phyloP scores from a whole-genome alignment of 2,113 vertebrate species.

The Rostratula benghalensis region DNA sequence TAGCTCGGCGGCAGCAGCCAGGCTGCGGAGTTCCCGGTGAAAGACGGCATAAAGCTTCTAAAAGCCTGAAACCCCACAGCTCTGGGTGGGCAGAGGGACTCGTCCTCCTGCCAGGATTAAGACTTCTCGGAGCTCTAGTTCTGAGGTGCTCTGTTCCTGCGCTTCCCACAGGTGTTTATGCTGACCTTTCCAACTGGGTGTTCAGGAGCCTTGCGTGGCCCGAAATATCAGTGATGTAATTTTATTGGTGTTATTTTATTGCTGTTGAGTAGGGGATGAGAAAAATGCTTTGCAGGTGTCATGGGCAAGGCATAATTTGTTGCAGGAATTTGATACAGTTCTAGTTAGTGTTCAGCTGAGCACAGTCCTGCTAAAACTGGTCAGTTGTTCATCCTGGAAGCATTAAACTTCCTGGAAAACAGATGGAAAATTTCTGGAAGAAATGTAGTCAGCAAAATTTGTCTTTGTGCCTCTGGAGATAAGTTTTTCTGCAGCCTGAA shows the following conservation, averaged over 20 bases:
- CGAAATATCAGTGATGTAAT: rapidly evolving
- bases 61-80: too few relatives aligned
- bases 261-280: not conserved
- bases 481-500: not conserved
- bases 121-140: not conserved
- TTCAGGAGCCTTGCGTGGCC: not conserved
- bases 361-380: not conserved
- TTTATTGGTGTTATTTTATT: not conserved
- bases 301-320: not conserved
- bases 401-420: not conserved
- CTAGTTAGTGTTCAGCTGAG: not conserved
- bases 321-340: not conserved
- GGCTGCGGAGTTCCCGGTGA: rapidly evolving
- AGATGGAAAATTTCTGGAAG: not conserved
- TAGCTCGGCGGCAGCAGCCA: not conserved
- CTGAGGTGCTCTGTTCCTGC: not conserved
- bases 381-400: not conserved
- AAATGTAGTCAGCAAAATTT: not conserved
- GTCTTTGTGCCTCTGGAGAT: not conserved
- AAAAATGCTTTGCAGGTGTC: rapidly evolving
- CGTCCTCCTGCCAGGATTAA: not conserved
- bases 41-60: rapidly evolving
- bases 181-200: too few relatives aligned
- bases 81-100: rapidly evolving
- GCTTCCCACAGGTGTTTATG: not conserved